phyloP scores from a whole-genome alignment of 2,888 invertebrate species.

The Oasisia sp. region DNA sequence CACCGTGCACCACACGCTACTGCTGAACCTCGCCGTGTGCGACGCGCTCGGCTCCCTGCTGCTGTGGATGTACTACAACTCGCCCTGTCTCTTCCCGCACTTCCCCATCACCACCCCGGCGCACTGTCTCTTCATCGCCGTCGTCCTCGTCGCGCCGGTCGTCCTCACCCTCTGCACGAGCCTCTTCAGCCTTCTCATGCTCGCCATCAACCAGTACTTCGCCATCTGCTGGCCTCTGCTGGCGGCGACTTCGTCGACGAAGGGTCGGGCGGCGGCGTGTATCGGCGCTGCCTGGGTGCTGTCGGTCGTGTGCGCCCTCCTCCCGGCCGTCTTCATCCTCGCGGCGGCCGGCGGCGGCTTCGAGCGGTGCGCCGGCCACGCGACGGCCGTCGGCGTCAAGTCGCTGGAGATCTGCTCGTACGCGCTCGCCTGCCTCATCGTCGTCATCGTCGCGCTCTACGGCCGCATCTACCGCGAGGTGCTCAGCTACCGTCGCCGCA shows the following conservation, averaged over 20 bases:
- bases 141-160: conserved; percentile 41
- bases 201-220: conserved; percentile 45
- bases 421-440: conserved; percentile 40
- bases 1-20: conserved; percentile 48
- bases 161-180: conserved; percentile 40
- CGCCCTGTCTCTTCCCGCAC: conserved; percentile 40
- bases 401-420: conserved; percentile 45
- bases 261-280: conserved; percentile 34
- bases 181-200: conserved; percentile 40
- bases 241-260: conserved; percentile 40
- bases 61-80: conserved; percentile 47
- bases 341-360: conserved; percentile 37
- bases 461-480: conserved; percentile 43
- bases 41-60: conserved; percentile 42
- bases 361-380: conserved; percentile 35
- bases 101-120: conserved; percentile 35
- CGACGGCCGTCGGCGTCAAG: conserved; percentile 32
- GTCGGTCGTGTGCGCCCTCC: conserved; percentile 33
- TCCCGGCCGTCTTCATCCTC: conserved; percentile 40
- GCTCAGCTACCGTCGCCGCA: conserved; percentile 34
- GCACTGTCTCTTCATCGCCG: conserved; percentile 41
- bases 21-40: conserved; percentile 43
- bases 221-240: conserved; percentile 45
- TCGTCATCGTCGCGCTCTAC: conserved; percentile 45
- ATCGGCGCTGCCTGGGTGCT: conserved; percentile 40